A percentile compares a stretch with the other conserved stretches of the same genome.
Conservation (phyloP, 2,113 vertebrate genomes). For the Saimiri boliviensis region DNA sequence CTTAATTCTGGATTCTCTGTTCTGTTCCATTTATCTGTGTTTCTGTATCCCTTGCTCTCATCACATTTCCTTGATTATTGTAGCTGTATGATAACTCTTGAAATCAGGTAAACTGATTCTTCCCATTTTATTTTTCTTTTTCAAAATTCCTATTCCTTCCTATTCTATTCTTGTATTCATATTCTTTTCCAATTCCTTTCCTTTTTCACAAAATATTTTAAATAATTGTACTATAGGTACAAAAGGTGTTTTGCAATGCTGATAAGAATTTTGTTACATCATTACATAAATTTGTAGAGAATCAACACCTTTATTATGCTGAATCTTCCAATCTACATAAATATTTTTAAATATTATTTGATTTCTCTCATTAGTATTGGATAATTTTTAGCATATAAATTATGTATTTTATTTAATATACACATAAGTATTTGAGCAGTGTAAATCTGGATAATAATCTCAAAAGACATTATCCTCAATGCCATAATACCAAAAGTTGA, state of each 20-base stretch:
- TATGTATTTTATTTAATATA: neutral
- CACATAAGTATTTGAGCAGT: neutral
- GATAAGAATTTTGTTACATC: neutral
- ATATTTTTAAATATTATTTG: neutral
- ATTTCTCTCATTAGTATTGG: neutral
- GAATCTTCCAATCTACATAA: neutral
- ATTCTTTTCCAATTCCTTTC: neutral
- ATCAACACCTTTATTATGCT: neutral
- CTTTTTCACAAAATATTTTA: neutral
- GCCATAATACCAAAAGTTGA: too few species aligned
- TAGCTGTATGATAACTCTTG: neutral
- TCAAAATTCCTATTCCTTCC: neutral
- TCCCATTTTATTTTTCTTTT: neutral
- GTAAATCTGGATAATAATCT: neutral
- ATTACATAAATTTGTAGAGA: neutral
- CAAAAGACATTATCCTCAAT: too few species aligned
- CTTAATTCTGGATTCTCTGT: neutral
- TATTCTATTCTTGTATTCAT: too few species aligned
- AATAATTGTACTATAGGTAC: neutral
- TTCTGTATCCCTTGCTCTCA: neutral
- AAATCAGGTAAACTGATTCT: neutral
- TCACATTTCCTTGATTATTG: neutral
- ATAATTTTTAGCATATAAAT: neutral
- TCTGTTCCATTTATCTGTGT: neutral
- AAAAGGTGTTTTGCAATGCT: neutral